Evolutionary conservation across 2,888 invertebrate genomes (phyloP).

Genomic region (Schrankia costaestrigalis): DNA sequence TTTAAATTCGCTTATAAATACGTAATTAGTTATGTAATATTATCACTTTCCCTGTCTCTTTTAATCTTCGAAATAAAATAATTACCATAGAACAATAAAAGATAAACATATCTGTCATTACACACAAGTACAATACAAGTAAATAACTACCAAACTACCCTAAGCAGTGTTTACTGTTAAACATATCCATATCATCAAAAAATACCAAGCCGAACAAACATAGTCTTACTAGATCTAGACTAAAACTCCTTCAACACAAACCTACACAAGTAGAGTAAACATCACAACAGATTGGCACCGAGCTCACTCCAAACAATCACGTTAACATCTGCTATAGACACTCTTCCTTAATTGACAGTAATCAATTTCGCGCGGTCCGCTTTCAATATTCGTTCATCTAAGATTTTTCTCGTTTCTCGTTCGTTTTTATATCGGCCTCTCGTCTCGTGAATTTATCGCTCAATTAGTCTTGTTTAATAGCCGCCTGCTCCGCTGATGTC

Average conservation of each 20-base stretch:
- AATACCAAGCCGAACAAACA: no score
- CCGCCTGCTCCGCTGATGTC: constrained; percentile 79
- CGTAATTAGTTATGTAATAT: no score
- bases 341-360: constrained; percentile 75
- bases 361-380: constrained; percentile 75
- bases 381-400: constrained; percentile 78
- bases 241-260: constrained; percentile 21
- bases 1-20: no score
- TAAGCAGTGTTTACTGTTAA: no score
- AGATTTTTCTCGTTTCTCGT: constrained; percentile 66
- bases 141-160: no score
- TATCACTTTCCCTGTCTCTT: no score
- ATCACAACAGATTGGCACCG: constrained; percentile 21
- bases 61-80: no score
- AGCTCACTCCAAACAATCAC: constrained; percentile 32
- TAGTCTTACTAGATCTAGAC: no score
- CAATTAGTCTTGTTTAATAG: constrained; percentile 82
- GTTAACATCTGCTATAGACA: constrained; percentile 67
- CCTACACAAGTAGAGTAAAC: constrained; percentile 21
- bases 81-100: no score
- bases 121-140: no score
- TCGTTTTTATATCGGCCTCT: constrained; percentile 73
- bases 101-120: no score
- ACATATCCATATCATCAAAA: no score
- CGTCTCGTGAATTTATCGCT: constrained; percentile 80